Base-by-base conservation (phyloP, 2,888 invertebrate genomes). In the Panorpa germanica region DNA sequence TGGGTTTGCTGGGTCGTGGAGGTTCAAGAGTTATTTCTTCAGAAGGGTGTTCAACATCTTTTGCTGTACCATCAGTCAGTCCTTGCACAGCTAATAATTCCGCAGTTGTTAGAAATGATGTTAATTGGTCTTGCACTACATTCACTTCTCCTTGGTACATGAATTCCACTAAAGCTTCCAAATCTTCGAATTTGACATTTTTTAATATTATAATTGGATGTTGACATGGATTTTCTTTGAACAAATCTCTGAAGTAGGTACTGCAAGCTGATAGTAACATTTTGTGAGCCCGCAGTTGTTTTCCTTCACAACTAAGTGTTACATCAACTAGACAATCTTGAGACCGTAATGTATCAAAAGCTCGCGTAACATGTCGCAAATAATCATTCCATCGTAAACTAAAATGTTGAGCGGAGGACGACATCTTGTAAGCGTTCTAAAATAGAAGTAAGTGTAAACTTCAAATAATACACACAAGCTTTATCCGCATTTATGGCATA, bases 371-470 rank as follows among this genome's bases (percentile, higher is more conserved):
- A 52, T 76, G 75, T 45, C 66, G 65, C 47, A 76, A 65, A 50
- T 83, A 81, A 56, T 82, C 81, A 52, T 81, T 82, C 85, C 85
- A 85, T 40, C 80, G 72, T 41, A 85, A 59, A 39, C 81, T 80
- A 56, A 80, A 85, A 48, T 82, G 81, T 49, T 78, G 75, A 49
- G 70, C 69, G 53, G 69, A 55, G 42, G 61, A 60, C 64, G 65
- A 65, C 25, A 32, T 29, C 28, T 32, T 22, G 30, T 35, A 24
- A 20, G n/a, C n/a, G n/a, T n/a, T n/a, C n/a, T n/a, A n/a, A n/a
- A n/a, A n/a, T n/a, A n/a, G n/a, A n/a, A n/a, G n/a, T n/a, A n/a
- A n/a, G n/a, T n/a, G n/a, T n/a, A n/a, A n/a, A n/a, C n/a, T n/a
- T n/a, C n/a, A n/a, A n/a, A n/a, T n/a, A n/a, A n/a, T n/a, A n/a